Percentiles rank a stretch among this genome's conserved stretches.
Evolutionary conservation across 2,113 vertebrate genomes (phyloP).

Genomic region (Halcyon malimbica): DNA sequence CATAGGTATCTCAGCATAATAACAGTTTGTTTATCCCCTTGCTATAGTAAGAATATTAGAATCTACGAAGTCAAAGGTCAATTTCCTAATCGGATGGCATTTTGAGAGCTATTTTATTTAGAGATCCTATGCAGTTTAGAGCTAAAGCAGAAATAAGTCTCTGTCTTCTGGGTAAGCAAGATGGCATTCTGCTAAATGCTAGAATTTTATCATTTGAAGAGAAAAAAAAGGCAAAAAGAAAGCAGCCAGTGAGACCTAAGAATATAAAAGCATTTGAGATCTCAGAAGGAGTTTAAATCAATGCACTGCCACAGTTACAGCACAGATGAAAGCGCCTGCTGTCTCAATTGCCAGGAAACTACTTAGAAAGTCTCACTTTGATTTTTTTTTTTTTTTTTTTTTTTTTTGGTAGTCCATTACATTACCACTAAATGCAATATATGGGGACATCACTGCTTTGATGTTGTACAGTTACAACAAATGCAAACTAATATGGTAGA

Average conservation of each 20-base stretch:
- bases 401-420: constrained; percentile 73
- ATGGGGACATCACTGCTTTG: constrained; percentile 79
- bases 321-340: constrained; percentile 84
- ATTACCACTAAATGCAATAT: constrained; percentile 84
- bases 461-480: constrained; percentile 77
- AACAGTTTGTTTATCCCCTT: constrained; percentile 44
- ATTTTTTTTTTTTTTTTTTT: constrained; percentile 61
- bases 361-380: constrained; percentile 87
- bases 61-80: constrained; percentile 51
- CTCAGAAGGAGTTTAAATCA: constrained; percentile 88
- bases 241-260: constrained; percentile 72
- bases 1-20: background rate
- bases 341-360: constrained; percentile 86
- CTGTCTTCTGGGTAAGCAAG: constrained; percentile 66
- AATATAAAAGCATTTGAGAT: constrained; percentile 85
- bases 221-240: constrained; percentile 36
- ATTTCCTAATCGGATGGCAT: constrained; percentile 56
- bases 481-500: constrained; percentile 78
- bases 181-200: constrained; percentile 78
- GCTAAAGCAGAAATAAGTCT: constrained; percentile 74
- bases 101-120: constrained; percentile 64
- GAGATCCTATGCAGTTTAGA: constrained; percentile 66
- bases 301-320: constrained; percentile 83
- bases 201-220: constrained; percentile 78
- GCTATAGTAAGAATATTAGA: constrained; percentile 42